phyloP scores from a whole-genome alignment of 2,888 invertebrate genomes.

The Sarcophaga subvicina region DNA sequence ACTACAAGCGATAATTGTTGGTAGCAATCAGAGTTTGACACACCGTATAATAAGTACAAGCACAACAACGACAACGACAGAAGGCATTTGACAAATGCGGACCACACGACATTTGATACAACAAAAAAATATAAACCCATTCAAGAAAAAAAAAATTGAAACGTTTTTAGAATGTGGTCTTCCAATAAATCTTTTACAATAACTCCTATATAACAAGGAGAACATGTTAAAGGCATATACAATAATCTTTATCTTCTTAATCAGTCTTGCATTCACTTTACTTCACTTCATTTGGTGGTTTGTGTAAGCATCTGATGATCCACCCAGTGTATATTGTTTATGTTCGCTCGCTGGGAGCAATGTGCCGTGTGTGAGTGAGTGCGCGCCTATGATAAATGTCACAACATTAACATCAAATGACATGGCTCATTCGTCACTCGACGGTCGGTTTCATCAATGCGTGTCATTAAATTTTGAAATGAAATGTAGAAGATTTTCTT shows the following conservation, averaged over 20 bases:
- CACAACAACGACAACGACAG: not conserved
- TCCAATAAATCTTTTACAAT: not conserved
- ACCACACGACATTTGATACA: constrained; percentile 76
- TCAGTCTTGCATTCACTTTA: constrained; percentile 37
- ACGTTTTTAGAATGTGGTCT: constrained; percentile 8
- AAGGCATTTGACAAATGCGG: constrained; percentile 68
- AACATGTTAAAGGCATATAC: not conserved
- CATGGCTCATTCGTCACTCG: constrained; percentile 81
- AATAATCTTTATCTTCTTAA: constrained; percentile 28
- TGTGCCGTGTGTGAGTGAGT: constrained; percentile 68
- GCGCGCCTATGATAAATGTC: constrained; percentile 81
- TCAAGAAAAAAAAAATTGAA: not conserved
- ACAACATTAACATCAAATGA: constrained; percentile 82
- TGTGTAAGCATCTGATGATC: not conserved
- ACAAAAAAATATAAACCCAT: not conserved
- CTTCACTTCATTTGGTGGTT: constrained; percentile 24
- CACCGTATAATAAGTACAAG: constrained; percentile 42
- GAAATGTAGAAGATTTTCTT: constrained; percentile 51
- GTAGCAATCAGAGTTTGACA: constrained; percentile 59
- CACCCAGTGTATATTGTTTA: not conserved
- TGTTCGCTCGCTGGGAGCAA: constrained; percentile 14
- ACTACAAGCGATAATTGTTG: constrained; percentile 34
- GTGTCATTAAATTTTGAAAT: constrained; percentile 25
- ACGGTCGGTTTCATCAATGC: constrained; percentile 74
- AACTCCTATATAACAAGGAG: constrained; percentile 36